A percentile compares a stretch with the other conserved stretches of the same genome.
phyloP scores from a whole-genome alignment of 2,888 invertebrate species.

The Galerucella calmariensis region DNA sequence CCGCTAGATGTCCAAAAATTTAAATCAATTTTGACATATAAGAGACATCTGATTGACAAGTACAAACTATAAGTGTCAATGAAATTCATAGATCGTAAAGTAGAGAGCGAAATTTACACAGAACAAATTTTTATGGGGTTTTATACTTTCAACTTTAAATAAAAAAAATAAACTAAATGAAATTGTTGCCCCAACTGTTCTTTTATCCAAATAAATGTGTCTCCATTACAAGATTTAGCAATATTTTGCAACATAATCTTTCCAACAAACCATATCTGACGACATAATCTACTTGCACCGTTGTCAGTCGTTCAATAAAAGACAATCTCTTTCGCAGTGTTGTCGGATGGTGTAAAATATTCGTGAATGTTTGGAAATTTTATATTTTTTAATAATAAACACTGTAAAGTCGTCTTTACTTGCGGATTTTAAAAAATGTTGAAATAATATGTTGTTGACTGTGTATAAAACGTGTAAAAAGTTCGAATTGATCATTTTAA shows the following conservation, averaged over 20 bases:
- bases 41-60: not conserved
- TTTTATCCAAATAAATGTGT: too few relatives aligned
- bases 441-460: slow-evolving; percentile 37
- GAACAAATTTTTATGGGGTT: too few relatives aligned
- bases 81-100: too few relatives aligned
- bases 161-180: too few relatives aligned
- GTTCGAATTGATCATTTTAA: slow-evolving; percentile 40
- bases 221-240: not conserved
- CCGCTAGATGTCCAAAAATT: not conserved
- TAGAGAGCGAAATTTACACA: too few relatives aligned
- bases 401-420: not conserved
- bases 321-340: slow-evolving; percentile 6
- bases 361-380: not conserved
- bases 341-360: not conserved
- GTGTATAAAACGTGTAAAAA: slow-evolving; percentile 44
- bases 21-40: not conserved
- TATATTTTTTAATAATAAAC: not conserved
- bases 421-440: not conserved
- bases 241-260: slow-evolving; percentile 1
- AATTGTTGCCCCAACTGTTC: too few relatives aligned
- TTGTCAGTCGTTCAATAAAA: not conserved
- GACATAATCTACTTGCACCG: not conserved
- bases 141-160: too few relatives aligned
- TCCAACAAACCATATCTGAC: not conserved
- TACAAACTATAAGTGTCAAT: not conserved